Base-by-base conservation (phyloP, 64 coral and sea anemone species). In the Hydrozoanthus tunicans region DNA sequence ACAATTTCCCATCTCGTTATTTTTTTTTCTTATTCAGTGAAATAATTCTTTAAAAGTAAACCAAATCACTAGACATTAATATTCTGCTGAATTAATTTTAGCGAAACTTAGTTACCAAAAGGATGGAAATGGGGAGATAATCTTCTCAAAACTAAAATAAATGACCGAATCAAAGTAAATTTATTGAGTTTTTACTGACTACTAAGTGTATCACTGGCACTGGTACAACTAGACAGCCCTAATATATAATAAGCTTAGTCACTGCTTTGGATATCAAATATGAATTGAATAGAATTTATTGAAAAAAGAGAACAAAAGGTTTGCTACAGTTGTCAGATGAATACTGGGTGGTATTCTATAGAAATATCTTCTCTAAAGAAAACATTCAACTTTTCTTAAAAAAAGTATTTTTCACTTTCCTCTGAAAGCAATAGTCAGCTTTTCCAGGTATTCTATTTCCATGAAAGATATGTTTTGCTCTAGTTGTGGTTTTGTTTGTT, bases 211-310 rank as follows among this genome's bases (percentile, higher is more conserved):
- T 17, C 4, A 69, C 63, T 68, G 15, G 14, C 20, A 13, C 23
- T 69, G 6, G 15, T 20, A 69, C 66, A 69, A 69, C 15, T n/a
- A 69, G 24, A 67, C 64, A 23, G 66, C 15, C 15, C 66, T 6
- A 59, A 59, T 9, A 58, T 80, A 23, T n/a, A 58, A 6, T 17
- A 70, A 70, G 6, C 25, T 58, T 6, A 25, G 51, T 70, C 15
- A 69, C 68, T 68, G 51, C 27, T 84, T 13, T 68, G 8, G 51
- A 17, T 43, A 20, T 53, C 6, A 83, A 4, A 83, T 14, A 32
- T 68, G 26, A 66, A 83, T 60, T 67, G 62, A 83, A 68, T 68
- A 6, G 51, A 83, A 83, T 66, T 83, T 54, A 56, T 83, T 83
- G 27, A 53, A 83, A 83, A 3, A 11, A 10, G 5, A 17, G 13